phyloP scores from a whole-genome alignment of 2,797 vertebrate species.

The Ptychadena robeensis region DNA sequence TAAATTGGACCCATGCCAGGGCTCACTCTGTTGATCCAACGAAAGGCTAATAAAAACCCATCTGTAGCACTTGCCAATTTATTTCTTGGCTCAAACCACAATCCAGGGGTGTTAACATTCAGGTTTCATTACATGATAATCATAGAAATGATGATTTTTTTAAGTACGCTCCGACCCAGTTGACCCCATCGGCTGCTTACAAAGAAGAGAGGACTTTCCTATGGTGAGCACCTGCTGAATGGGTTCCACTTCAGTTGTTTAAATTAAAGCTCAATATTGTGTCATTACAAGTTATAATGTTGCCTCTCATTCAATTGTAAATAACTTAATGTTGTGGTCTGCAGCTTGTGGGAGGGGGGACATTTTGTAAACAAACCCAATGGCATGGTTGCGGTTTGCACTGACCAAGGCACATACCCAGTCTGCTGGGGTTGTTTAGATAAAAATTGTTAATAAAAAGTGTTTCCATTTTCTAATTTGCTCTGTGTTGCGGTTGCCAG shows the following conservation, averaged over 20 bases:
- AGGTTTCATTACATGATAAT: constrained; percentile 23
- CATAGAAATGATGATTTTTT: not conserved
- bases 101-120: constrained; percentile 1
- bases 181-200: not conserved
- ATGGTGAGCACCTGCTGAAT: not conserved
- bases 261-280: not conserved
- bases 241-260: not conserved
- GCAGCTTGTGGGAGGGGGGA: no score
- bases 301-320: no score
- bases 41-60: constrained; percentile 16
- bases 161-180: not conserved
- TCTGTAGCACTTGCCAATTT: constrained; percentile 5
- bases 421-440: no score
- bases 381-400: no score
- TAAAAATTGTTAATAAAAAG: no score
- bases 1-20: constrained; percentile 11
- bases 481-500: no score
- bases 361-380: no score
- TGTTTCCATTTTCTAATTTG: no score
- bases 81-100: constrained; percentile 16
- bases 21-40: not conserved
- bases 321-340: no score
- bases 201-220: not conserved
- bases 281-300: no score
- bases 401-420: no score